Conservation (phyloP, 2,888 invertebrate genomes). For the Pyrgus malvae region DNA sequence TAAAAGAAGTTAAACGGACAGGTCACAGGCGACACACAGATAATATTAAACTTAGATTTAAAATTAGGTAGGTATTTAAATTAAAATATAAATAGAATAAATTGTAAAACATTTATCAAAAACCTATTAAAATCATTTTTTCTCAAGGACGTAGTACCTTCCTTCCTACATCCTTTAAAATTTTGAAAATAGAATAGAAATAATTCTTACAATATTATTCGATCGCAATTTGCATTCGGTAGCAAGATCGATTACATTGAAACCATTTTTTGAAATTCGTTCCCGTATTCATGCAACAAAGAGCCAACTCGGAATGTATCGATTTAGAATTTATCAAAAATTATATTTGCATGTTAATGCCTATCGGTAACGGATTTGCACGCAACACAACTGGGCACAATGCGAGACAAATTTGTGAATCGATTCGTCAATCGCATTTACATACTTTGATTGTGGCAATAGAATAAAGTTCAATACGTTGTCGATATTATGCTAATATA, state of each 20-base stretch:
- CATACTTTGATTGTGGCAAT: constrained; percentile 46
- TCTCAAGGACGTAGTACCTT: constrained; percentile 2
- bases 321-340: constrained; percentile 49
- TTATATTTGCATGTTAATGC: constrained; percentile 57
- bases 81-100: too few species aligned
- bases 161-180: too few species aligned
- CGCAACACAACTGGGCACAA: constrained; percentile 56
- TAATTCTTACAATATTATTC: background rate
- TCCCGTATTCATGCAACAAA: constrained; percentile 53
- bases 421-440: constrained; percentile 66
- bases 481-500: background rate
- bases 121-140: background rate
- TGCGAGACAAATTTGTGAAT: constrained; percentile 69
- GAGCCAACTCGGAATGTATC: constrained; percentile 48
- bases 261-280: constrained; percentile 21
- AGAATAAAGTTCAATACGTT: constrained; percentile 1
- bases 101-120: background rate
- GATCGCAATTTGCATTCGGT: constrained; percentile 25
- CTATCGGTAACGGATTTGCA: constrained; percentile 70
- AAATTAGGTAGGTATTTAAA: too few species aligned
- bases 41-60: too few species aligned
- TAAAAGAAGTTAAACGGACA: too few species aligned
- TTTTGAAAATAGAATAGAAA: constrained; percentile 1
- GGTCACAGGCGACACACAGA: too few species aligned
- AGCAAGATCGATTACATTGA: constrained; percentile 1